Evolutionary conservation across 2,888 invertebrate genomes (phyloP).

Genomic region (Perdita meconis): DNA sequence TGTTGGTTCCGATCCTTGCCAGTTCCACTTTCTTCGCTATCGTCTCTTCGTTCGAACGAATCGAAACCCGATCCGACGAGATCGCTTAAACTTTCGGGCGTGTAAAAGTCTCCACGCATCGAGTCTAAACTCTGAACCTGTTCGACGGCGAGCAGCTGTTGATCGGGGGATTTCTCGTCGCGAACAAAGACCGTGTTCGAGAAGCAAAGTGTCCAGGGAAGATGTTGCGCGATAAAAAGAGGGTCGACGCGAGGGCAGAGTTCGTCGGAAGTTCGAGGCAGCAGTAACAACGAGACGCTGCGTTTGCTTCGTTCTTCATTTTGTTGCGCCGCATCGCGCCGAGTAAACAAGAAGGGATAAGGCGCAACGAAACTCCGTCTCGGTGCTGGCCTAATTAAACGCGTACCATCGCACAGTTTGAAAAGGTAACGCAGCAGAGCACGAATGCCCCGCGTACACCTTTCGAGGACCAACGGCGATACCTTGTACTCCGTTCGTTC

Average conservation of each 20-base stretch:
- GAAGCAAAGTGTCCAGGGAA: background rate
- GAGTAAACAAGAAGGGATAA: conserved; percentile 50
- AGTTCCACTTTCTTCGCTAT: background rate
- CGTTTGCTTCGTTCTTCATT: conserved; percentile 49
- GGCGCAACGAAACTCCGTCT: conserved; percentile 44
- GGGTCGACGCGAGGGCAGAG: background rate
- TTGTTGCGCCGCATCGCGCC: conserved; percentile 24
- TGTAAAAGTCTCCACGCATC: background rate
- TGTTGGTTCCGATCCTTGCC: conserved; percentile 54
- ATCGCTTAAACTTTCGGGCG: background rate
- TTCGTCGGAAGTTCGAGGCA: conserved; percentile 7
- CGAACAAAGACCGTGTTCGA: no score
- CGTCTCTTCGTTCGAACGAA: conserved; percentile 15
- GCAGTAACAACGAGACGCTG: conserved; percentile 38
- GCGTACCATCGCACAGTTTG: conserved; percentile 13
- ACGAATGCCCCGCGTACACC: background rate
- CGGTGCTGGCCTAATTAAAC: conserved; percentile 57
- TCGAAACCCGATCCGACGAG: conserved; percentile 26
- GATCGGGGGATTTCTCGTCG: no score
- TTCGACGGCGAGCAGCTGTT: no score
- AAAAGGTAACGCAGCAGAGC: background rate
- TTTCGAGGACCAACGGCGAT: conserved; percentile 1
- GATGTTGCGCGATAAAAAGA: no score
- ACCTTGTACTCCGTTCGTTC: background rate
- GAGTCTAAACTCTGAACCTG: background rate